Percentiles rank a stretch among this genome's conserved stretches.
Conservation (phyloP, 2,113 vertebrate genomes). For the Camelus dromedarius region DNA sequence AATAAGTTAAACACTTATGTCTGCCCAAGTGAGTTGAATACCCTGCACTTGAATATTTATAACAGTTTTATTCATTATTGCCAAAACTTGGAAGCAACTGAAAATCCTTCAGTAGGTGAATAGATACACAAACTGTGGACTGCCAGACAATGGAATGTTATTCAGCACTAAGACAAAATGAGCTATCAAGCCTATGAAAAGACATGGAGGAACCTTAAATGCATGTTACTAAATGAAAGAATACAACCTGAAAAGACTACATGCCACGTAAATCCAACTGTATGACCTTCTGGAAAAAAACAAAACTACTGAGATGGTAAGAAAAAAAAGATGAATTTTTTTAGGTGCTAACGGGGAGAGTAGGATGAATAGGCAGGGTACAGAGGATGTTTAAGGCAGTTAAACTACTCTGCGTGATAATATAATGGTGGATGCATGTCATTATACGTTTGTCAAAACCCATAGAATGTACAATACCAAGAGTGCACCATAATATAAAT, state of each 20-base stretch:
- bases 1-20: background rate
- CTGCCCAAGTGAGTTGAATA: background rate
- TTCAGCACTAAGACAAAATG: background rate
- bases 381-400: background rate
- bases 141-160: background rate
- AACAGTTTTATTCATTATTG: background rate
- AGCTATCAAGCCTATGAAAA: background rate
- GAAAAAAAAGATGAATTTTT: background rate
- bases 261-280: background rate
- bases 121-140: background rate
- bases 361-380: rapidly evolving
- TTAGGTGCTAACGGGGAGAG: background rate
- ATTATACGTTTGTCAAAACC: background rate
- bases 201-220: background rate
- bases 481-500: background rate
- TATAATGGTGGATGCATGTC: background rate
- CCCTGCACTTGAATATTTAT: background rate
- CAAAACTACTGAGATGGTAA: background rate
- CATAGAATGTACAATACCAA: background rate
- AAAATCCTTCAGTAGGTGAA: background rate
- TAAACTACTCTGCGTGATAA: background rate
- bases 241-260: background rate
- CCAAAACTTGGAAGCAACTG: background rate
- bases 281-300: background rate
- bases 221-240: background rate